A percentile compares a stretch with the other conserved stretches of the same genome.
Evolutionary conservation across 2,888 invertebrate species (phyloP).

Genomic region (Agriopis marginaria): DNA sequence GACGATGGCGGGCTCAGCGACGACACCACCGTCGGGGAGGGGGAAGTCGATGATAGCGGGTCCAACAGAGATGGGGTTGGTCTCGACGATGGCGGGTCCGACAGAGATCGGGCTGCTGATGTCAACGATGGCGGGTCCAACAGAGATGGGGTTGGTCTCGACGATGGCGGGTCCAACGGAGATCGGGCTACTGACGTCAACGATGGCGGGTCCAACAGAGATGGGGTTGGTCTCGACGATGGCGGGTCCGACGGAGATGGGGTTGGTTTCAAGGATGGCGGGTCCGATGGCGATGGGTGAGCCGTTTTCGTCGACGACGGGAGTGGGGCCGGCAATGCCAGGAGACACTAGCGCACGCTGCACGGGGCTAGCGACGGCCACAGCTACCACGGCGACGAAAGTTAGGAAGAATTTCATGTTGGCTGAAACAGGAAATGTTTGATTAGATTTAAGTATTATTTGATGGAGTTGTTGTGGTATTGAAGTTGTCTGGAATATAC

Average conservation of each 20-base stretch:
- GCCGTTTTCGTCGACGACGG: conserved; percentile 24
- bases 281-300: conserved; percentile 44
- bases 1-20: conserved; percentile 46
- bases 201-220: conserved; percentile 38
- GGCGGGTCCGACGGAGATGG: conserved; percentile 46
- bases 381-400: conserved; percentile 44
- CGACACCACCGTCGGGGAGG: conserved; percentile 34
- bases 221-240: conserved; percentile 34
- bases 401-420: conserved; percentile 43
- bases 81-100: conserved; percentile 42
- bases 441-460: neutral
- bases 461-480: neutral
- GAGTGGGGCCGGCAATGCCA: conserved; percentile 42
- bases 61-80: conserved; percentile 40
- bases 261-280: conserved; percentile 36
- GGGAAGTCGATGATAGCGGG: conserved; percentile 50
- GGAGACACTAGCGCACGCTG: conserved; percentile 42
- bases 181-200: conserved; percentile 43
- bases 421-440: conserved; percentile 24
- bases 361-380: conserved; percentile 41
- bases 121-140: conserved; percentile 41
- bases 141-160: conserved; percentile 31
- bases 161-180: conserved; percentile 44
- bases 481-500: neutral
- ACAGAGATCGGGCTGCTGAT: conserved; percentile 27